Base-by-base conservation (phyloP, 1,140 invertebrate genomes). In the Ceratoteleas bidentatus region DNA sequence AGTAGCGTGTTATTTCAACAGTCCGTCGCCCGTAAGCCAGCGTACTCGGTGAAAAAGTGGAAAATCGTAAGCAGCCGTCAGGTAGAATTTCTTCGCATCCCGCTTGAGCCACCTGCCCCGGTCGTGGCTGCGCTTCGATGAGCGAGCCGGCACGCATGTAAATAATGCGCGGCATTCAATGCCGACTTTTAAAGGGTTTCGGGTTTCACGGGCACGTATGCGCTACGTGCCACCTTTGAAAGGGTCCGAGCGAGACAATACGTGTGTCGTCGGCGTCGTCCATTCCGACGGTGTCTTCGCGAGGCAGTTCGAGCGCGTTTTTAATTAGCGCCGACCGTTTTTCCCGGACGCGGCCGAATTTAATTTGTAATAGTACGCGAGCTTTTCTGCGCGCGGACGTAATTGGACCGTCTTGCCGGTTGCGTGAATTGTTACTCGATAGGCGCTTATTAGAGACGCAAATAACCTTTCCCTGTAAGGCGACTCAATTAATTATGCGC, bases 131-230 rank as follows among this genome's bases (percentile, higher is more conserved):
- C 61, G 58, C 47, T 76, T 52, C 72, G 73, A 14, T 65, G 70
- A 64, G 57, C 79, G 61, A 72, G 62, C 54, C 61, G 61, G 47
- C 49, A 72, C 73, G 66, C 72, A 83, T 83, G 80, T 83, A 82
- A 82, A 82, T 82, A 82, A 82, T 70, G 80, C 80, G 64, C 69
- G 65, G 57, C 74, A 73, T 77, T 74, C 73, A 58, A 38, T 52
- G 50, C 57, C 53, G 61, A 65, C 68, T 82, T 73, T 82, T 57
- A 56, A 68, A 70, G 64, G 53, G 70, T 72, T 80, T 80, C 53
- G 53, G 62, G 58, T 80, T 80, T 61, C 69, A 80, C 69, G 61
- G 60, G 62, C 54, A 79, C 64, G 61, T 40, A 40, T 11, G 36
- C 36, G 36, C 36, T 61, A 78, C 68, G 68, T 65, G 68, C 49